phyloP scores from a whole-genome alignment of 1,140 invertebrate species.

The Trichonephila inaurata region DNA sequence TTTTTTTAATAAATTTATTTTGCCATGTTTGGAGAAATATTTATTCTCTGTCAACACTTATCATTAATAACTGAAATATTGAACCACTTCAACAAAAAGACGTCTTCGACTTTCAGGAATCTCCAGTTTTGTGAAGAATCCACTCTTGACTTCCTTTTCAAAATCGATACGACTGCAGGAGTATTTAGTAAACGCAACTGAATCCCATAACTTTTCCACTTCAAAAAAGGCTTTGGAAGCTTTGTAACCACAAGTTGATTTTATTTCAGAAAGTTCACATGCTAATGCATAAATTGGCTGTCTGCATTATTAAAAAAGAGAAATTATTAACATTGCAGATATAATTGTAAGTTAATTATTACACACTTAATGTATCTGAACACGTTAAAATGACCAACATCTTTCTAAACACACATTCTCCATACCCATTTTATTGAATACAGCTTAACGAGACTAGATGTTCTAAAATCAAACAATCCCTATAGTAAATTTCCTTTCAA shows the following conservation, averaged over 20 bases:
- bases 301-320: neutral
- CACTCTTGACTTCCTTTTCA: neutral
- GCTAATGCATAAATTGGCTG: neutral
- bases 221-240: neutral
- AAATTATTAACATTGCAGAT: neutral
- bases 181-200: neutral
- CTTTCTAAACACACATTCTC: too few relatives aligned
- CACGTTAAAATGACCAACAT: too few relatives aligned
- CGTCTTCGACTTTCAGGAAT: neutral
- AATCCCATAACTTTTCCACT: neutral
- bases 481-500: too few relatives aligned
- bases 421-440: too few relatives aligned
- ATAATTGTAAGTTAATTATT: too few relatives aligned
- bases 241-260: neutral
- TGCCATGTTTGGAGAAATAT: neutral
- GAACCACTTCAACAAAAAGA: neutral
- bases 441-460: too few relatives aligned
- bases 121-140: neutral
- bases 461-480: too few relatives aligned
- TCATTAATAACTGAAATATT: neutral
- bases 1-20: too few relatives aligned
- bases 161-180: neutral
- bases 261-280: neutral
- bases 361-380: too few relatives aligned
- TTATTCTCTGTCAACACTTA: neutral